Evolutionary conservation across 2,113 vertebrate species (phyloP).

Genomic region (Anarrhichthys ocellatus): DNA sequence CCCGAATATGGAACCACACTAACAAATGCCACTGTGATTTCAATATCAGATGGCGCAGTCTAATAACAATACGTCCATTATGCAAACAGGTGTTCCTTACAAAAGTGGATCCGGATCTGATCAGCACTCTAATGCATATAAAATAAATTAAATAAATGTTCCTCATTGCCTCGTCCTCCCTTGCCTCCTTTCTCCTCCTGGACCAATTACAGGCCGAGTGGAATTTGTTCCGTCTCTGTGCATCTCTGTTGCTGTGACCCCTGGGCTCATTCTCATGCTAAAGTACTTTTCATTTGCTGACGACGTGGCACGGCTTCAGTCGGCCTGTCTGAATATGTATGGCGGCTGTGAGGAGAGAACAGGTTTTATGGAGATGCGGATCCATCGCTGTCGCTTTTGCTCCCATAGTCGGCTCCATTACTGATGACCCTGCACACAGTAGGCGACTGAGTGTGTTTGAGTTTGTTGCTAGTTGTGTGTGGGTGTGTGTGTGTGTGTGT

Average conservation of each 20-base stretch:
- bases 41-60: slow-evolving; percentile 68
- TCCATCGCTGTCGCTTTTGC: slow-evolving; percentile 51
- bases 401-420: slow-evolving; percentile 57
- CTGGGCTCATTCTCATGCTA: slow-evolving; percentile 80
- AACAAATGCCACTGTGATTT: slow-evolving; percentile 61
- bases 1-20: slow-evolving; percentile 36
- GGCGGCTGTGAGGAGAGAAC: slow-evolving; percentile 47
- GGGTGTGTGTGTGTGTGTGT: background rate
- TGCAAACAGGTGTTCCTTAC: slow-evolving; percentile 73
- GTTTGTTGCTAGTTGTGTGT: slow-evolving; percentile 12
- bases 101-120: slow-evolving; percentile 39
- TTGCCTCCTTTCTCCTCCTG: slow-evolving; percentile 37
- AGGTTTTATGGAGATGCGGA: slow-evolving; percentile 75
- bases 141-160: slow-evolving; percentile 58
- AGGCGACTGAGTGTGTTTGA: slow-evolving; percentile 28
- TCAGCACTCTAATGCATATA: slow-evolving; percentile 22
- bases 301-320: slow-evolving; percentile 78
- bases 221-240: slow-evolving; percentile 63
- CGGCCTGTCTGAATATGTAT: slow-evolving; percentile 75
- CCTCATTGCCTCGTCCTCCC: slow-evolving; percentile 27
- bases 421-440: slow-evolving; percentile 59
- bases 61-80: slow-evolving; percentile 68
- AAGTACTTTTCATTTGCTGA: slow-evolving; percentile 82
- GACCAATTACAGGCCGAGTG: slow-evolving; percentile 55
- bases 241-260: slow-evolving; percentile 59